These are phyloP conservation scores for Anarsia innoxiella DNA, from an alignment of 2,888 invertebrate species.

Conservation along the genomic window DNA sequence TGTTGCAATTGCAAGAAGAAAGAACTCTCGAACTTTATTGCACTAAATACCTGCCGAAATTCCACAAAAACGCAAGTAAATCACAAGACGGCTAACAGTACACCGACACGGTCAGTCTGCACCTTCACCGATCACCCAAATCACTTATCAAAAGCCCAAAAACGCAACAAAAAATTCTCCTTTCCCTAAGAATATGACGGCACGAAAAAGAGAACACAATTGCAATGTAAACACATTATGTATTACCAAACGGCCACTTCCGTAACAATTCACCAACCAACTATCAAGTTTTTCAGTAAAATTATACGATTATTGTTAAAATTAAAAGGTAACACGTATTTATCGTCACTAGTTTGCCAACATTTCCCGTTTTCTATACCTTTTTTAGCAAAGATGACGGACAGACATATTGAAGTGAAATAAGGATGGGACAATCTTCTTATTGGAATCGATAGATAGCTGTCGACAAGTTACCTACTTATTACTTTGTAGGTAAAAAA, in stretches of 20 bases:
- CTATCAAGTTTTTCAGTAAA: conserved; percentile 24
- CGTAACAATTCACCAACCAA: conserved; percentile 26
- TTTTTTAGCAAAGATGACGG: conserved; percentile 45
- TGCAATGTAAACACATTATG: conserved; percentile 66
- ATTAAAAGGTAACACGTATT: conserved; percentile 56
- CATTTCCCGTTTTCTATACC: conserved; percentile 57
- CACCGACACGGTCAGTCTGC: conserved; percentile 45
- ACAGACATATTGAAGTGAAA: conserved; percentile 34
- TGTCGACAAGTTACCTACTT: too few relatives aligned
- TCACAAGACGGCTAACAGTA: conserved; percentile 38
- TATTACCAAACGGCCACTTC: conserved; percentile 32
- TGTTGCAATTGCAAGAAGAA: conserved; percentile 36
- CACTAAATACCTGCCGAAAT: conserved; percentile 26
- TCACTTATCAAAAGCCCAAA: conserved; percentile 28
- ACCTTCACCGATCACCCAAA: conserved; percentile 40
- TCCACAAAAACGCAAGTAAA: conserved; percentile 29
- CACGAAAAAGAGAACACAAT: conserved; percentile 38
- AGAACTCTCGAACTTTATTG: conserved; percentile 21
- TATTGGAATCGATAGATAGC: conserved; percentile 1
- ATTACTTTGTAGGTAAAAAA: too few relatives aligned
- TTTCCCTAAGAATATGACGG: conserved; percentile 52
- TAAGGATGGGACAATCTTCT: conserved; percentile 1
- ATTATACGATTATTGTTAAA: conserved; percentile 30
- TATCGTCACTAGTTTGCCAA: conserved; percentile 64
- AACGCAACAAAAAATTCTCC: conserved; percentile 48